Conservation (phyloP, 1,140 invertebrate genomes). For the Teleopsis dalmanni region DNA sequence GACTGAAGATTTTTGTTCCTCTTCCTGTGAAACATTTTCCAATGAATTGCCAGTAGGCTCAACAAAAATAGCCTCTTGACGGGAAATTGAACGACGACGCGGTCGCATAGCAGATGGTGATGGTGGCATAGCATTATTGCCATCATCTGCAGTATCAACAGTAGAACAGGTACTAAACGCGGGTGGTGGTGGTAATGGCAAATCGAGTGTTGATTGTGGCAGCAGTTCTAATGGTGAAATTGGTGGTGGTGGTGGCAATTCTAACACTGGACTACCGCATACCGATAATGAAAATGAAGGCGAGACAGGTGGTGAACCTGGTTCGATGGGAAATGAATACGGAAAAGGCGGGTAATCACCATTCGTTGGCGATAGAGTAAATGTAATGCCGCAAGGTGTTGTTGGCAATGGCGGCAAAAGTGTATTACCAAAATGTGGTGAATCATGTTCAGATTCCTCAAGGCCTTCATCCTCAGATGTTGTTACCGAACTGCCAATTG, state of each 20-base stretch:
- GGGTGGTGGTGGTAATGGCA: slow-evolving; percentile 18
- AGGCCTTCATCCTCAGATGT: slow-evolving; percentile 38
- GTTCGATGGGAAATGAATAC: slow-evolving; percentile 26
- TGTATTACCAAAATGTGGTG: slow-evolving; percentile 38
- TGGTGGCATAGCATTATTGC: slow-evolving; percentile 27
- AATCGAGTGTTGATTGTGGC: slow-evolving; percentile 9
- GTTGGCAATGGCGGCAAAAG: slow-evolving; percentile 26
- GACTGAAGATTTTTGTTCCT: slow-evolving; percentile 46
- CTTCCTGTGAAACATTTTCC: slow-evolving; percentile 54
- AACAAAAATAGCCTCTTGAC: slow-evolving; percentile 71
- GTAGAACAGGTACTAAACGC: slow-evolving; percentile 13
- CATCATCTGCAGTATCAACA: slow-evolving; percentile 18
- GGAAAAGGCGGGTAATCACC: slow-evolving; percentile 39
- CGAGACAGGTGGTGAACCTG: slow-evolving; percentile 48
- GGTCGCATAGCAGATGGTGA: slow-evolving; percentile 26
- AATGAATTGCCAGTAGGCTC: slow-evolving; percentile 60
- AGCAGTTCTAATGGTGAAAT: slow-evolving; percentile 22
- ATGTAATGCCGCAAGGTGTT: slow-evolving; percentile 53
- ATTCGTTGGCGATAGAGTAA: slow-evolving; percentile 58
- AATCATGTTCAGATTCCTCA: slow-evolving; percentile 30
- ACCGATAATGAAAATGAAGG: slow-evolving; percentile 36
- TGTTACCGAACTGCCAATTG: slow-evolving; percentile 33
- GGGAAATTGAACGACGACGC: slow-evolving; percentile 58
- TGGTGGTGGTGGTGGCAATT: slow-evolving; percentile 46
- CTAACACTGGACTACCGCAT: slow-evolving; percentile 44